These are phyloP conservation scores for Drosophila parabipectinata DNA, from an alignment of 1,140 invertebrate genomes.

Conservation along the genomic window DNA sequence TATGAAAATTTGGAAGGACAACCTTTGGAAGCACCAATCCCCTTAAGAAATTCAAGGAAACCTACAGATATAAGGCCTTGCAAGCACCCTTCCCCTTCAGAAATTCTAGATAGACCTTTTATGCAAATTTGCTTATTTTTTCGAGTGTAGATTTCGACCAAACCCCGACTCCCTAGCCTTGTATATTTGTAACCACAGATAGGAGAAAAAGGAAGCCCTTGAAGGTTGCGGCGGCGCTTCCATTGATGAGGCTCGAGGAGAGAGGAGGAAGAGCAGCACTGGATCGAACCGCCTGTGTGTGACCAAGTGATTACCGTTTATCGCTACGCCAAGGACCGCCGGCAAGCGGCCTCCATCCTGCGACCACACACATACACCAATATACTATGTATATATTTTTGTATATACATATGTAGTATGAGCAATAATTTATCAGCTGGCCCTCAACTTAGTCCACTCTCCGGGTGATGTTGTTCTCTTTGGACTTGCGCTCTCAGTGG, in stretches of 20 bases:
- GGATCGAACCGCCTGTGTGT: conserved; percentile 53
- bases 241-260: conserved; percentile 8
- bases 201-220: conserved; percentile 26
- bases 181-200: background rate
- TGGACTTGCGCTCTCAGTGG: conserved; percentile 50
- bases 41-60: too few relatives aligned
- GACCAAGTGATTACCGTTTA: conserved; percentile 78
- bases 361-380: conserved; percentile 29
- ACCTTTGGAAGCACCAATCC: too few relatives aligned
- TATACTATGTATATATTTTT: conserved; percentile 9
- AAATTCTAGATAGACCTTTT: too few relatives aligned
- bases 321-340: conserved; percentile 69
- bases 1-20: too few relatives aligned
- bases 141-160: background rate
- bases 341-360: conserved; percentile 60
- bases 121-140: background rate
- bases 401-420: conserved; percentile 11
- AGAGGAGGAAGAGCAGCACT: conserved; percentile 34
- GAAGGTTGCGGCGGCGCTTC: conserved; percentile 23
- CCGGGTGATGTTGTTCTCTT: conserved; percentile 35
- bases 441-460: conserved; percentile 48
- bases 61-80: too few relatives aligned
- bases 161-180: background rate
- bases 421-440: conserved; percentile 74
- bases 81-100: too few relatives aligned